These are phyloP conservation scores for Phrynocephalus forsythii DNA, from an alignment of 2,797 vertebrate genomes.

Conservation along the genomic window DNA sequence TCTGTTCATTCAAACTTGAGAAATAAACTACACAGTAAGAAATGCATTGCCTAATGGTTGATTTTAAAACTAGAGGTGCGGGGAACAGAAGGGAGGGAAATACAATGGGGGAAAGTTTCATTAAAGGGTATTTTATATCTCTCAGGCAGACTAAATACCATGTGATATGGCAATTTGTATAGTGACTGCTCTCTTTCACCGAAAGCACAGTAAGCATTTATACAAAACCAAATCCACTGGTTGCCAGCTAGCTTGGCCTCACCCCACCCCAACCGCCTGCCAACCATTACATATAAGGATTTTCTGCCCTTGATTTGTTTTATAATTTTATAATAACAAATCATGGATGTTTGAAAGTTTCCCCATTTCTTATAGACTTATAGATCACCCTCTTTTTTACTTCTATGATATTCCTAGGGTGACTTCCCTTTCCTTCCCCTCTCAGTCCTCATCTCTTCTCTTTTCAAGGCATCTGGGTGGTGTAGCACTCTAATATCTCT, in stretches of 20 bases:
- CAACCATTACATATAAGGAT: constrained; percentile 41
- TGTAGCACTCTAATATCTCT: too few relatives aligned
- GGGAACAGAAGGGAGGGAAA: not conserved
- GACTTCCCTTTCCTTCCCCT: too few relatives aligned
- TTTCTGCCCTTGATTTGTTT: constrained; percentile 61
- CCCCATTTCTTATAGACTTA: too few relatives aligned
- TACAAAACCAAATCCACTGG: constrained; percentile 57
- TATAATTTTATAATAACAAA: too few relatives aligned
- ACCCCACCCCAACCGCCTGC: not conserved
- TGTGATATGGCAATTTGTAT: constrained; percentile 74
- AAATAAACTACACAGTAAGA: constrained; percentile 18
- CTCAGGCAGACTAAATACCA: constrained; percentile 27
- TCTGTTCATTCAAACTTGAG: constrained; percentile 21
- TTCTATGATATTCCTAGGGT: too few relatives aligned
- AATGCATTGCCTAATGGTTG: constrained; percentile 13
- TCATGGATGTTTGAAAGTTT: too few relatives aligned
- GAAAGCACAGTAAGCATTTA: constrained; percentile 54
- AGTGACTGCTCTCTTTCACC: constrained; percentile 64
- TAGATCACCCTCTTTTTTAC: too few relatives aligned
- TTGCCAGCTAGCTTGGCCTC: constrained; percentile 9
- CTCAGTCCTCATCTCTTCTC: too few relatives aligned
- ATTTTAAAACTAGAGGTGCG: constrained; percentile 9
- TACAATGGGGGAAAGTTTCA: constrained; percentile 8
- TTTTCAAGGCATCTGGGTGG: too few relatives aligned
- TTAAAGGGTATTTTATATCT: constrained; percentile 45